These are phyloP conservation scores for Scaptomyza hsui DNA, from an alignment of 1,140 invertebrate species.

Conservation along the genomic window DNA sequence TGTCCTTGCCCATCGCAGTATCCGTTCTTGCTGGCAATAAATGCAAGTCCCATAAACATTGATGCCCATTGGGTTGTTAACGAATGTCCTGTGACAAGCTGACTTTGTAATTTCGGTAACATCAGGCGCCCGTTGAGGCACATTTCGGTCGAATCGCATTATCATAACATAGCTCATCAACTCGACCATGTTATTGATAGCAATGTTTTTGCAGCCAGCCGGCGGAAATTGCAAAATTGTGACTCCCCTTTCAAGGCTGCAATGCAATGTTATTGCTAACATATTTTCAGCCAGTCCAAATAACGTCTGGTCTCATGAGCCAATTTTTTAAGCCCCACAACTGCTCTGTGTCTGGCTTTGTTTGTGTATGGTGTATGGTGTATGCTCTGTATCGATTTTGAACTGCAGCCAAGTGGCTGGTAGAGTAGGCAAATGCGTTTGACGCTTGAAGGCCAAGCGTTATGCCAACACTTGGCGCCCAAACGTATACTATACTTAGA, in stretches of 20 bases:
- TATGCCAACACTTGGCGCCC: constrained; percentile 14
- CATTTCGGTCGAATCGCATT: not conserved
- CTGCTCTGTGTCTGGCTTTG: constrained; percentile 4
- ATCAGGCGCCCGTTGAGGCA: not conserved
- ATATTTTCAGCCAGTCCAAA: not conserved
- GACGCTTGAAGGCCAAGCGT: constrained; percentile 13
- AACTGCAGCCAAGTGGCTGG: constrained; percentile 41
- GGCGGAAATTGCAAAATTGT: constrained; percentile 1
- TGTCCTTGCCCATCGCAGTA: constrained; percentile 8
- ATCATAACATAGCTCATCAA: not conserved
- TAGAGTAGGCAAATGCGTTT: constrained; percentile 18
- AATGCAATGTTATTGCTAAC: constrained; percentile 2
- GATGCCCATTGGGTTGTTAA: constrained; percentile 48
- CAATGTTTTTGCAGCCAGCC: not conserved
- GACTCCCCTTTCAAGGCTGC: not conserved
- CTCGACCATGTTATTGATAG: not conserved
- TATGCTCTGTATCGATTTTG: constrained; percentile 42
- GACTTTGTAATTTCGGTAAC: not conserved
- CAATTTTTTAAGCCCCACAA: constrained; percentile 15
- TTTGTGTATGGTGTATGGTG: not conserved
- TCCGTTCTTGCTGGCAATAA: constrained; percentile 26
- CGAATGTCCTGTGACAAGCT: constrained; percentile 26
- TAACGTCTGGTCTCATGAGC: not conserved
- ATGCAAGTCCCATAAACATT: constrained; percentile 54
- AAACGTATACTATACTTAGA: constrained; percentile 22